Conservation (phyloP, 2,113 vertebrate genomes). For the Euleptes europaea region DNA sequence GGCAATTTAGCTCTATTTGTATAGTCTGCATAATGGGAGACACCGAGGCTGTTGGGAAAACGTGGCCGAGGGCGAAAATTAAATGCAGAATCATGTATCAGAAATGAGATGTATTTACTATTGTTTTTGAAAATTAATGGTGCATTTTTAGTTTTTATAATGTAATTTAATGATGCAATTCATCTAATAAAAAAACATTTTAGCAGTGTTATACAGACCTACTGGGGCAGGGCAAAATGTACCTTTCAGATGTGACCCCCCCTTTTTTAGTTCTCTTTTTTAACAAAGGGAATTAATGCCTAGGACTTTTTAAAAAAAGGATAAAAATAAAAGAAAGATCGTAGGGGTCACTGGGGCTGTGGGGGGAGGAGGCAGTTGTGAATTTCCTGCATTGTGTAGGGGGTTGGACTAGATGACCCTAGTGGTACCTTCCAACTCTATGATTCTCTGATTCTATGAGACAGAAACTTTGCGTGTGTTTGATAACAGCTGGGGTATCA, state of each 20-base stretch:
- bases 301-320: constrained; percentile 57
- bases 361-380: no score
- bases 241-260: constrained; percentile 72
- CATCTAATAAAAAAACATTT: constrained; percentile 94
- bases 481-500: constrained; percentile 66
- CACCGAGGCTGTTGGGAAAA: constrained; percentile 82
- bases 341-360: no score
- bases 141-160: constrained; percentile 99
- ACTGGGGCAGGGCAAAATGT: constrained; percentile 86
- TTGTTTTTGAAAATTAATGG: constrained; percentile 99
- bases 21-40: constrained; percentile 91
- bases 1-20: constrained; percentile 87
- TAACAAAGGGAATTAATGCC: constrained; percentile 61
- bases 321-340: constrained; percentile 38
- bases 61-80: constrained; percentile 86
- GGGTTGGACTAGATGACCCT: no score
- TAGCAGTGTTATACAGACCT: constrained; percentile 86
- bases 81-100: constrained; percentile 89
- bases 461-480: constrained; percentile 37
- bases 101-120: constrained; percentile 92
- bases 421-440: no score
- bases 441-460: no score
- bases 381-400: no score
- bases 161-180: constrained; percentile 99
- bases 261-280: constrained; percentile 47